These are phyloP conservation scores for Lipotes vexillifer DNA, from an alignment of 2,113 vertebrate genomes.

Conservation along the genomic window DNA sequence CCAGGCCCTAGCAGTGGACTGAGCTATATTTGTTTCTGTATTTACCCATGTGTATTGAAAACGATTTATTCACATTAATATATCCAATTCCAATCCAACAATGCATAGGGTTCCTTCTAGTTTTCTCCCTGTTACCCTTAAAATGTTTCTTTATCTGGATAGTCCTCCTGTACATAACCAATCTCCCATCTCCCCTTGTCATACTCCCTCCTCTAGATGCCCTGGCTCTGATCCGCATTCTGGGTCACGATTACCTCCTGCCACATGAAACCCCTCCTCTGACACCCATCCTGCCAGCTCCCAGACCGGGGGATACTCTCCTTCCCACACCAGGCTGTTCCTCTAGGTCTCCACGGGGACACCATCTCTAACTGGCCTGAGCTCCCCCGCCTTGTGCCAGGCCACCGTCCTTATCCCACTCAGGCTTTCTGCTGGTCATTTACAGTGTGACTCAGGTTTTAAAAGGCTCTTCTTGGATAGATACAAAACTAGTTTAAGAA, in stretches of 20 bases:
- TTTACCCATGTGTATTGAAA: not conserved
- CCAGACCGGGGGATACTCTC: not conserved
- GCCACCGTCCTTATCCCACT: too few species aligned
- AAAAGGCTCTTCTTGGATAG: not conserved
- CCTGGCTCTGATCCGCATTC: not conserved
- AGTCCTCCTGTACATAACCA: not conserved
- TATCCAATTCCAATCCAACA: not conserved
- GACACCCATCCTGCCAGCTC: too few species aligned
- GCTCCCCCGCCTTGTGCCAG: accelerated
- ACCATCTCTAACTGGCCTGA: too few species aligned
- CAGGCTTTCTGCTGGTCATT: not conserved
- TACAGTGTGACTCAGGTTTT: not conserved
- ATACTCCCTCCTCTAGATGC: not conserved
- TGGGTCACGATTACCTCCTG: not conserved
- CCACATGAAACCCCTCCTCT: too few species aligned
- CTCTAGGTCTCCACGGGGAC: accelerated
- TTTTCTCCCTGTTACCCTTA: not conserved
- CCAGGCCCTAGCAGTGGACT: not conserved
- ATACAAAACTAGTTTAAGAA: not conserved
- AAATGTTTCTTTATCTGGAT: not conserved
- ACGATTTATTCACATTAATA: not conserved
- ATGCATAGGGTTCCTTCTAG: not conserved
- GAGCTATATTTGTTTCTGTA: not conserved
- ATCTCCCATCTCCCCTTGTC: not conserved
- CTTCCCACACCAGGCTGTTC: not conserved